These are phyloP conservation scores for western clawed frog (Xenopus tropicalis) DNA, from an alignment of 2,113 vertebrate species.

Conservation along the genomic window DNA sequence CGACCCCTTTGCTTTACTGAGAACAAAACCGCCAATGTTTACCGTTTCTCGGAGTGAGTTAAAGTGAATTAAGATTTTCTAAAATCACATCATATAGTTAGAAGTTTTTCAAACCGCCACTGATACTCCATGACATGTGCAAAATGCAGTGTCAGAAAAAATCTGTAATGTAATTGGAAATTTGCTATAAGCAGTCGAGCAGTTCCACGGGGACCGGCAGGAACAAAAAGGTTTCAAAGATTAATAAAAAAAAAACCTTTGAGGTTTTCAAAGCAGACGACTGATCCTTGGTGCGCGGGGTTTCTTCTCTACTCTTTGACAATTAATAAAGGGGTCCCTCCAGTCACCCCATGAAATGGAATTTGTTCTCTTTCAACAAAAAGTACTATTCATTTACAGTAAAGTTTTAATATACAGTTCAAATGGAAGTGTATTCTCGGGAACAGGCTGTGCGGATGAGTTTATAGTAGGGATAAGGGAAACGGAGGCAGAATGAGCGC, in stretches of 20 bases:
- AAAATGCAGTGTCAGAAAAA: constrained; percentile 26
- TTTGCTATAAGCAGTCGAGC: constrained; percentile 38
- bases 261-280: constrained; percentile 38
- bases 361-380: too few relatives aligned
- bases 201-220: constrained; percentile 34
- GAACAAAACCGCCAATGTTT: too few relatives aligned
- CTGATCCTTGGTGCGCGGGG: constrained; percentile 20
- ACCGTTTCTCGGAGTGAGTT: too few relatives aligned
- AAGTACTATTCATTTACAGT: too few relatives aligned
- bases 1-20: too few relatives aligned
- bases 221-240: constrained; percentile 36
- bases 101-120: constrained; percentile 24
- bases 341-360: too few relatives aligned
- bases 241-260: constrained; percentile 42
- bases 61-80: constrained; percentile 30
- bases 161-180: constrained; percentile 41
- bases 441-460: too few relatives aligned
- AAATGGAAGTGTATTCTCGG: too few relatives aligned
- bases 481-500: too few relatives aligned
- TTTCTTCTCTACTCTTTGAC: constrained; percentile 12
- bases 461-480: too few relatives aligned
- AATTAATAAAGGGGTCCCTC: constrained; percentile 34
- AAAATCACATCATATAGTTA: constrained; percentile 20
- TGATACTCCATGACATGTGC: constrained; percentile 35
- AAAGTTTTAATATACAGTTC: too few relatives aligned